A percentile compares a stretch with the other conserved stretches of the same genome.
Conservation (phyloP, 2,888 invertebrate genomes). For the Acrobasis repandana region DNA sequence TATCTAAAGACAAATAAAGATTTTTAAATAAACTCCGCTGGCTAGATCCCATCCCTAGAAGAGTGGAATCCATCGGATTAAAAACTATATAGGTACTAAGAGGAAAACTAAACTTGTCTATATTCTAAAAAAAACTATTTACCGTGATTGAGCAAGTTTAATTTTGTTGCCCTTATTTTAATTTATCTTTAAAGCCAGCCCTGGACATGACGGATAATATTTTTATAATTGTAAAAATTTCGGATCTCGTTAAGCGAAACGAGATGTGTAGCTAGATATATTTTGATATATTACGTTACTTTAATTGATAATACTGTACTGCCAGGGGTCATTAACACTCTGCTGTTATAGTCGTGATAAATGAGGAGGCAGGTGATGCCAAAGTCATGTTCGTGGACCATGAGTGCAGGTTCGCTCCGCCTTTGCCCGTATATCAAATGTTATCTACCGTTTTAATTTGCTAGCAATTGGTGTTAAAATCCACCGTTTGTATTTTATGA, state of each 20-base stretch:
- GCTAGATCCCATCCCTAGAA: too few relatives aligned
- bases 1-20: too few relatives aligned
- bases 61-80: too few relatives aligned
- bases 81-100: too few relatives aligned
- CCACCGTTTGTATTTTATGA: too few relatives aligned
- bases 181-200: neutral
- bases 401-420: slow-evolving; percentile 1
- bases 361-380: slow-evolving; percentile 20
- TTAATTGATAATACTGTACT: slow-evolving; percentile 17
- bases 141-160: neutral
- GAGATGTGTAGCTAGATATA: slow-evolving; percentile 1
- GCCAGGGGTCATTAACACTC: slow-evolving; percentile 7
- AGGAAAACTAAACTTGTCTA: too few relatives aligned
- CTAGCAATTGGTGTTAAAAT: neutral
- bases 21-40: too few relatives aligned
- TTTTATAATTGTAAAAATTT: slow-evolving; percentile 1
- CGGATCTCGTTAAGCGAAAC: neutral
- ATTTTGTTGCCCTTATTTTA: neutral
- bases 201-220: neutral
- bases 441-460: neutral
- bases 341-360: slow-evolving; percentile 11
- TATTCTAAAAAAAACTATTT: too few relatives aligned
- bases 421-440: slow-evolving; percentile 1
- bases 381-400: slow-evolving; percentile 18
- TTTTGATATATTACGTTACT: slow-evolving; percentile 15